A percentile compares a stretch with the other conserved stretches of the same genome.
Evolutionary conservation across 2,113 vertebrate genomes (phyloP).

Genomic region (Delphinus delphis): DNA sequence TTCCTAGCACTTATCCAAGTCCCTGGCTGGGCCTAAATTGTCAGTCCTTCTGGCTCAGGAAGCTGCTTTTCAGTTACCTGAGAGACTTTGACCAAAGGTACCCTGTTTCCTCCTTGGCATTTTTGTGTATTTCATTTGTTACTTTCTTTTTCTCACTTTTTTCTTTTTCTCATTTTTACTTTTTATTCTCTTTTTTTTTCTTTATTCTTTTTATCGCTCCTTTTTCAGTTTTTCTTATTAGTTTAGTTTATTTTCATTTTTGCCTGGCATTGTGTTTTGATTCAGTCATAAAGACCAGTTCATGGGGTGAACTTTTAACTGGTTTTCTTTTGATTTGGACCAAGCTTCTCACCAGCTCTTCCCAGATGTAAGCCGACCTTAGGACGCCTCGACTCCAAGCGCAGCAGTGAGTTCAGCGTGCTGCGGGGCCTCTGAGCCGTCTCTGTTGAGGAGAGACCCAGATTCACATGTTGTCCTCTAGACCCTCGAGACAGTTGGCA

Average conservation of each 20-base stretch:
- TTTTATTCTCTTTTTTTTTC: not conserved
- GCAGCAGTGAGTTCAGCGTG: fast-evolving
- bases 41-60: not conserved
- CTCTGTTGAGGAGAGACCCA: not conserved
- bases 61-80: not conserved
- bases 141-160: not conserved
- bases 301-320: not conserved
- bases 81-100: not conserved
- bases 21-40: not conserved
- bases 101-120: not conserved
- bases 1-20: not conserved
- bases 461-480: fast-evolving
- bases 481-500: fast-evolving
- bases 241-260: not conserved
- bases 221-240: not conserved
- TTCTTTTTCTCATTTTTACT: not conserved
- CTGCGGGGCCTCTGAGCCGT: fast-evolving
- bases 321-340: not conserved
- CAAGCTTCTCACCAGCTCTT: not conserved
- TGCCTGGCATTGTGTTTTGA: not conserved
- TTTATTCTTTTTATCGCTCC: not conserved
- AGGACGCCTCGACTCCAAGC: too few species aligned
- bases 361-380: not conserved
- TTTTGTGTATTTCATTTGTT: not conserved
- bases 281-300: not conserved